Base-by-base conservation (phyloP, 2,888 invertebrate genomes). In the Pristionchus exspectatus region DNA sequence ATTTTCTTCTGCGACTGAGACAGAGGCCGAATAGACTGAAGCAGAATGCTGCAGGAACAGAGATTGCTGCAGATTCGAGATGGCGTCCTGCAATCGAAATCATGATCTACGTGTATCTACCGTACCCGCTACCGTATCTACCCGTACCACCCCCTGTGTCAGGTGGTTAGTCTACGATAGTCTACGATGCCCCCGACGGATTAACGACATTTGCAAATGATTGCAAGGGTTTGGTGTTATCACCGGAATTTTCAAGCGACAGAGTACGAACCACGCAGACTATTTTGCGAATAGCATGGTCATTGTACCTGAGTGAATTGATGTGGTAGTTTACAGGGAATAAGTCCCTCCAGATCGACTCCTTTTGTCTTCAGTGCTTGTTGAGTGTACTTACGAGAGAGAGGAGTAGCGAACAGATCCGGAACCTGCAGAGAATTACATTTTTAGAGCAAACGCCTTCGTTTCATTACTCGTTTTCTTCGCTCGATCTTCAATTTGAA, bases 311-410 rank as follows among this genome's bases (percentile, higher is more conserved):
- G 81, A 2, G n/a, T 44, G 74, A 12, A 14, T 14, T 81, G 44
- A 0, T 27, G 12, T 24, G 21, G n/a, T 12, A 81, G 81, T 27
- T 81, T 81, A n/a, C 24, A 12, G n/a, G 81, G 27, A 10, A 44
- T 14, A 12, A 81, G 50, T 54, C 27, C 44, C 10, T 81, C 81
- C 14, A 81, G 24, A 50, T 81, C 81, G 50, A 81, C 7, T 81
- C 50, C 44, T 33, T 81, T 81, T 54, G 81, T 50, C 54, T 81
- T 81, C 14, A 44, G 18, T 18, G 81, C 81, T 27, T 44, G 10
- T 27, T 81, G n/a, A 81, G 81, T 50, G 81, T 81, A 81, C 50
- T 81, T 44, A 16, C 81, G 24, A 27, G 81, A 81, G 24, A n/a
- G 44, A n/a, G 81, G 14, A 81, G 81, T 81, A 2, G 81, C 81